phyloP scores from a whole-genome alignment of 2,888 invertebrate genomes.

The Meta bourneti region DNA sequence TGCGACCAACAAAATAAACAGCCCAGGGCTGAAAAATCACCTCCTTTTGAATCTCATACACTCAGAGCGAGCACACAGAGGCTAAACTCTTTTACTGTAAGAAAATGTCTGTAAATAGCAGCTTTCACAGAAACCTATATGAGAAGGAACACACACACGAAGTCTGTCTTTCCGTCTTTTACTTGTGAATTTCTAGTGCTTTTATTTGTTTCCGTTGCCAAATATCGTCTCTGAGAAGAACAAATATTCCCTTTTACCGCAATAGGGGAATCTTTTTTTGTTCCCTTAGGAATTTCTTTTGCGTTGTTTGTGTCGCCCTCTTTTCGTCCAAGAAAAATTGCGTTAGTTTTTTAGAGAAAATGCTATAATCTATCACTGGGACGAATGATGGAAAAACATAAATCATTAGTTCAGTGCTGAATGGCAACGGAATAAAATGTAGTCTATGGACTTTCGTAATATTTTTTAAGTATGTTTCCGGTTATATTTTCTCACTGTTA shows the following conservation, averaged over 20 bases:
- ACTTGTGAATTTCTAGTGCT: background rate
- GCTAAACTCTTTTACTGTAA: slow-evolving; percentile 24
- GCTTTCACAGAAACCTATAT: background rate
- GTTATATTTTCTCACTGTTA: no score
- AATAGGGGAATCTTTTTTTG: background rate
- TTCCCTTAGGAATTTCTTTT: background rate
- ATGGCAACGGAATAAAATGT: background rate
- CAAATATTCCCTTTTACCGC: slow-evolving; percentile 32
- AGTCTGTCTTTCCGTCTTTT: background rate
- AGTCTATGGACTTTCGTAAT: no score
- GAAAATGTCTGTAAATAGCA: slow-evolving; percentile 29
- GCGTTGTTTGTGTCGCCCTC: background rate
- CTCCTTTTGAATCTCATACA: slow-evolving; percentile 3
- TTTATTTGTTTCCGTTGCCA: slow-evolving; percentile 32
- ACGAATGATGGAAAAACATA: background rate
- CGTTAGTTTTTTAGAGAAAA: background rate
- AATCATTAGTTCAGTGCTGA: background rate
- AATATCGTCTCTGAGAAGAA: slow-evolving; percentile 9
- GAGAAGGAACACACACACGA: slow-evolving; percentile 5
- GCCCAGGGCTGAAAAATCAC: slow-evolving; percentile 7
- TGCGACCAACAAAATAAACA: slow-evolving; percentile 10
- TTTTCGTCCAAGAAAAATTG: background rate
- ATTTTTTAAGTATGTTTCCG: no score
- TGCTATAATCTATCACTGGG: background rate
- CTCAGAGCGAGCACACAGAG: background rate